Conservation (phyloP, 2,888 invertebrate species). For the Orchesella flavescens region DNA sequence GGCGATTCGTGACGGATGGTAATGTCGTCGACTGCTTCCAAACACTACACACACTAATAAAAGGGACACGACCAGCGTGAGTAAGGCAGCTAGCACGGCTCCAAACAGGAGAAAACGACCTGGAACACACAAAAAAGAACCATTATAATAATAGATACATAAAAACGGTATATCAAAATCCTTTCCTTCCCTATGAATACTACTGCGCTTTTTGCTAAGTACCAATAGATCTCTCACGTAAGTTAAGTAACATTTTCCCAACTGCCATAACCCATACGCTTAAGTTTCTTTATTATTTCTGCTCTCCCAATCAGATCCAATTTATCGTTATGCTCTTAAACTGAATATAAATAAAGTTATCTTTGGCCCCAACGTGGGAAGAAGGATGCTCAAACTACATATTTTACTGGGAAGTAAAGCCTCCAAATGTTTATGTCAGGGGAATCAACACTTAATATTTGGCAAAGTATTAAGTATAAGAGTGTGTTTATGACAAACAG, state of each 20-base stretch:
- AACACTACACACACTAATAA: slow-evolving; percentile 76
- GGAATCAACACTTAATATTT: too few species aligned
- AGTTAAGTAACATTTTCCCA: too few species aligned
- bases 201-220: slow-evolving; percentile 11
- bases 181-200: slow-evolving; percentile 1
- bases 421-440: too few species aligned
- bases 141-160: not conserved
- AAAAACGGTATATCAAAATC: not conserved
- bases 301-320: slow-evolving; percentile 26
- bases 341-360: too few species aligned
- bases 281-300: slow-evolving; percentile 6
- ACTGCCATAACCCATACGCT: too few species aligned
- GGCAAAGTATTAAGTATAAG: not conserved
- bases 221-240: not conserved
- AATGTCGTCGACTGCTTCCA: slow-evolving; percentile 80
- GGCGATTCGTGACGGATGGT: slow-evolving; percentile 43
- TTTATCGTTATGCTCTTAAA: not conserved
- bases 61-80: slow-evolving; percentile 75
- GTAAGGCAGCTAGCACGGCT: slow-evolving; percentile 81
- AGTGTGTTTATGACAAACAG: not conserved
- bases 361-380: too few species aligned
- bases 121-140: slow-evolving; percentile 73
- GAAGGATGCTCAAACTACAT: too few species aligned
- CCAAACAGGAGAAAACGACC: slow-evolving; percentile 76
- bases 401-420: too few species aligned